A percentile compares a stretch with the other conserved stretches of the same genome.
phyloP scores from a whole-genome alignment of 2,797 vertebrate genomes.

The Scyliorhinus canicula region DNA sequence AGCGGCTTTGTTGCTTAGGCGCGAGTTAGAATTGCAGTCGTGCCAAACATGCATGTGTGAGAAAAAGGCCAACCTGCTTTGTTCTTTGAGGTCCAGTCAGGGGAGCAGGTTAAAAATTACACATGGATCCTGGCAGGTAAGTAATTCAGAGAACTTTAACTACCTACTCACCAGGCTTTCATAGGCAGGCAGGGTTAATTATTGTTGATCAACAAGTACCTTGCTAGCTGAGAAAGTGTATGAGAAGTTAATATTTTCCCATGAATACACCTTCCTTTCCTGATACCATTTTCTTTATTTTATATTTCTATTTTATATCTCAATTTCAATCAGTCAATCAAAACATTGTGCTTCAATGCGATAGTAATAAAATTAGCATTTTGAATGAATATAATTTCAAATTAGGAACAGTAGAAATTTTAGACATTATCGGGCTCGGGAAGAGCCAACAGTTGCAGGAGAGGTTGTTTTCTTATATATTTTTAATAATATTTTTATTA shows the following conservation, averaged over 20 bases:
- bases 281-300: neutral
- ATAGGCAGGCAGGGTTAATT: neutral
- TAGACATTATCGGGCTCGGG: no score
- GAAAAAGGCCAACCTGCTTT: neutral
- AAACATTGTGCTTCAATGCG: neutral
- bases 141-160: neutral
- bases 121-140: neutral
- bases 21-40: neutral
- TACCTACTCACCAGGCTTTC: neutral
- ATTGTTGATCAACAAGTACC: neutral
- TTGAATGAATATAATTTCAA: neutral
- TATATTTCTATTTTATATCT: no score
- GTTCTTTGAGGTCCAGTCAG: no score
- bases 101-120: neutral
- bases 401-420: neutral
- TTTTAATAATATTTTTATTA: no score
- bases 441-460: neutral
- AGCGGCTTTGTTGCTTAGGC: neutral
- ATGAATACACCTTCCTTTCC: neutral
- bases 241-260: neutral
- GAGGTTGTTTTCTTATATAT: neutral
- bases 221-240: neutral
- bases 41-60: neutral
- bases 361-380: neutral
- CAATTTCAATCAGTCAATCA: neutral